phyloP scores from a whole-genome alignment of 2,888 invertebrate species.

The Dynastes grantii region DNA sequence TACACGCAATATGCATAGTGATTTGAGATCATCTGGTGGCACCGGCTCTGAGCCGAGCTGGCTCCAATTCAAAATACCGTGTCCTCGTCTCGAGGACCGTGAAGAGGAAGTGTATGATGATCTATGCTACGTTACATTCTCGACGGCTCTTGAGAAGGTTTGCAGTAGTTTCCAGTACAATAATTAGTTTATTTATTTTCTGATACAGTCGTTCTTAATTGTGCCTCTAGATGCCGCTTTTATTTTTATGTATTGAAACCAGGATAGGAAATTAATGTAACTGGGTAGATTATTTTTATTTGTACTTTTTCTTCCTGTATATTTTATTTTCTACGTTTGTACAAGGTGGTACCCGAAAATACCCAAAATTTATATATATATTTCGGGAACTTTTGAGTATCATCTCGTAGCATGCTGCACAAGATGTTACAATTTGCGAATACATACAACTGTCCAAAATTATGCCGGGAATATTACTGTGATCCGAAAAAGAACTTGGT shows the following conservation, averaged over 20 bases:
- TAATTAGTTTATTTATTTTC: not conserved
- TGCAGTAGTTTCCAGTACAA: slow-evolving; percentile 53
- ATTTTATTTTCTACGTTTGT: too few relatives aligned
- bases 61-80: slow-evolving; percentile 79
- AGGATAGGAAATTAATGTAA: not conserved
- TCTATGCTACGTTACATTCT: slow-evolving; percentile 89
- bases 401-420: too few relatives aligned
- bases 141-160: slow-evolving; percentile 80
- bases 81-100: slow-evolving; percentile 76
- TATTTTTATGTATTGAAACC: not conserved
- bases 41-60: slow-evolving; percentile 72
- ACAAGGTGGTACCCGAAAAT: too few relatives aligned
- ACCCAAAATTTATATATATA: too few relatives aligned
- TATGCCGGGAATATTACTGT: too few relatives aligned
- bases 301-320: not conserved
- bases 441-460: too few relatives aligned
- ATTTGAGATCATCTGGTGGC: slow-evolving; percentile 46
- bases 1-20: slow-evolving; percentile 56
- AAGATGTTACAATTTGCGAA: too few relatives aligned
- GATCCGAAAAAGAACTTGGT: too few relatives aligned
- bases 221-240: slow-evolving; percentile 13
- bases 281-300: not conserved
- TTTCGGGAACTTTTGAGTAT: too few relatives aligned
- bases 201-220: not conserved
- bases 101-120: slow-evolving; percentile 92